A percentile compares a stretch with the other conserved stretches of the same genome.
phyloP scores from a whole-genome alignment of 2,797 vertebrate genomes.

The Nannoperca obscura region DNA sequence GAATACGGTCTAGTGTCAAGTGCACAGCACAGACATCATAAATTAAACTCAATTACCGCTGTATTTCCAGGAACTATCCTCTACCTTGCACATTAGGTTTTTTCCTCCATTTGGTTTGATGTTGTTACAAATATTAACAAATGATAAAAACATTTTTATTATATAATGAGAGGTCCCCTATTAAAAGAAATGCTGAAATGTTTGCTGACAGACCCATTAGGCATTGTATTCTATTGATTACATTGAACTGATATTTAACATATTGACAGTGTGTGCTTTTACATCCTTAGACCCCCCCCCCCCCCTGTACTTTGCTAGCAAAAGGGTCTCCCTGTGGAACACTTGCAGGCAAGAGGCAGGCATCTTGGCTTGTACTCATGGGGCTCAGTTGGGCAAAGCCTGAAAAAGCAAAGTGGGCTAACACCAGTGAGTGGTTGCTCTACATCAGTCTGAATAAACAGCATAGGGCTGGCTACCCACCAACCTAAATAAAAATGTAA shows the following conservation, averaged over 20 bases:
- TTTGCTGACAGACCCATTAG: not conserved
- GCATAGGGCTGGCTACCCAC: not conserved
- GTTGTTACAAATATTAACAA: conserved; percentile 21
- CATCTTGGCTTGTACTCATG: conserved; percentile 1
- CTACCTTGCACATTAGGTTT: conserved; percentile 33
- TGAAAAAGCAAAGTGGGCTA: not conserved
- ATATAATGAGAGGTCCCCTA: not conserved
- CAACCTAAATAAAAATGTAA: not conserved
- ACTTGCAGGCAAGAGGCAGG: not conserved
- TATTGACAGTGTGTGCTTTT: not conserved
- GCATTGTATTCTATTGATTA: not conserved
- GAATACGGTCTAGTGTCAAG: conserved; percentile 25
- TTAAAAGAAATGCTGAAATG: not conserved
- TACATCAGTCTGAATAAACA: conserved; percentile 2
- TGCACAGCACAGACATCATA: conserved; percentile 33
- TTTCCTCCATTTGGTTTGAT: conserved; percentile 31
- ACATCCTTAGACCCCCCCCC: not conserved
- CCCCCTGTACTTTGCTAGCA: not conserved
- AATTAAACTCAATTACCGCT: conserved; percentile 45
- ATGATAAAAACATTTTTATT: conserved; percentile 6
- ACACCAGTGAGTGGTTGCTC: not conserved
- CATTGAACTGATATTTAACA: not conserved
- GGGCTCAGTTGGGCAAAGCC: conserved; percentile 3
- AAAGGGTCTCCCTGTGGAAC: not conserved
- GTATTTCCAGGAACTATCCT: conserved; percentile 45